Base-by-base conservation (phyloP, 2,113 vertebrate species). In the Alces alces region DNA sequence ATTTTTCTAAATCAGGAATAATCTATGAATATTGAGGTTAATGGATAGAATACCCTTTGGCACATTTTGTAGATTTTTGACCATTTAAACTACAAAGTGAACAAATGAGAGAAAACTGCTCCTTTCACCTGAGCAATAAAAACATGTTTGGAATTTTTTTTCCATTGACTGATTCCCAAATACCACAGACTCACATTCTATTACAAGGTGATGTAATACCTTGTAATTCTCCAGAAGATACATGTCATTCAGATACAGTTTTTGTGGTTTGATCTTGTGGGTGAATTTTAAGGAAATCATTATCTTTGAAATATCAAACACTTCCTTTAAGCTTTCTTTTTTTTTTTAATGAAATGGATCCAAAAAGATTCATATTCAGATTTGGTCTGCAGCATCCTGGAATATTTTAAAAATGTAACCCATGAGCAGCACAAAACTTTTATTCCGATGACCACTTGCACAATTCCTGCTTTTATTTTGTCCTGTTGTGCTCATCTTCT, bases 211-310 rank as follows among this genome's bases (percentile, higher is more conserved):
- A 98, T 93, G 80, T 57, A 85, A 97, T 97, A 97, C 97, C 98
- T 98, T 96, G 93, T 97, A 95, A 91, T 61, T 96, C 97, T 98
- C 95, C 47, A 47, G 94, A 97, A 89, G 96, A 58, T 27, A 91
- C 39, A 88, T 83, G 87, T 96, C 95, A 78, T 97, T 98, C 92
- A 96, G 96, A 97, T 97, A 89, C 85, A 93, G 96, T 95, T 91
- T 98, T 93, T 96, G 88, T 97, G 96, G 89, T 96, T 98, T 98
- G 70, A 47, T 98, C 89, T 95, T 96, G 54, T 90, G 89, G 95
- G 66, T 98, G 87, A 95, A 96, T 97, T 98, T 98, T 96, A 96
- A 94, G 96, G 93, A 97, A 86, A 96, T 96, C 27, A 95, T 92
- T 98, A 97, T 60, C 80, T 97, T 98, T 96, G 93, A 95, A 97